Conservation (phyloP, 2,888 invertebrate species). For the Mythimna albipuncta region DNA sequence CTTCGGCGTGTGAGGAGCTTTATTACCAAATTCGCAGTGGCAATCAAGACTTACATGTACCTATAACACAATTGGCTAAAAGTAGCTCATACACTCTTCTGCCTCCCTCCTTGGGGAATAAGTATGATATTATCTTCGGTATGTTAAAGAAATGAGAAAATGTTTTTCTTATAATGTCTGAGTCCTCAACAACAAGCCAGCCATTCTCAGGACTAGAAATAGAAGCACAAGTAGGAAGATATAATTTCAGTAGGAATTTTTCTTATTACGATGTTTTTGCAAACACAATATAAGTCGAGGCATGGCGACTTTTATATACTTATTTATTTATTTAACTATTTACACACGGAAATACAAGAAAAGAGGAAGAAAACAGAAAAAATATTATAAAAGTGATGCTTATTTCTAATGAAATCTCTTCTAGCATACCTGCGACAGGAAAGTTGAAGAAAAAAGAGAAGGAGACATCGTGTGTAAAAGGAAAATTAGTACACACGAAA, state of each 20-base stretch:
- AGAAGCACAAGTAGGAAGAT: background rate
- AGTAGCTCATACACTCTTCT: too few relatives aligned
- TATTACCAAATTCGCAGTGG: background rate
- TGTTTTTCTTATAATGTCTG: constrained; percentile 11
- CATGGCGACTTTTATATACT: background rate
- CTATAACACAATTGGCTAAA: background rate
- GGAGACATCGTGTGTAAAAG: too few relatives aligned
- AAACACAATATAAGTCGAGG: background rate
- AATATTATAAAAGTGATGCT: too few relatives aligned
- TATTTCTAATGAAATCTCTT: too few relatives aligned
- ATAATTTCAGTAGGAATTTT: constrained; percentile 19
- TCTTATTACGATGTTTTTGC: background rate
- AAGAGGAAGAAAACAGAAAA: too few relatives aligned
- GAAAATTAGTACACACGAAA: too few relatives aligned
- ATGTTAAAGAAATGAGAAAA: constrained; percentile 2
- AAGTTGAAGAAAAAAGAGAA: too few relatives aligned
- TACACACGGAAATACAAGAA: too few relatives aligned
- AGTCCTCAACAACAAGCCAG: background rate
- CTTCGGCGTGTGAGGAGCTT: too few relatives aligned
- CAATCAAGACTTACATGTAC: background rate
- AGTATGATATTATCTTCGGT: background rate
- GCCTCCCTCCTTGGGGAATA: background rate
- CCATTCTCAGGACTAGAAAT: constrained; percentile 7
- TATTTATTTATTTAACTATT: too few relatives aligned
- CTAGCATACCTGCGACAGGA: too few relatives aligned